These are phyloP conservation scores for Eumacrocentrus americanus DNA, from an alignment of 2,888 invertebrate genomes.

Conservation along the genomic window DNA sequence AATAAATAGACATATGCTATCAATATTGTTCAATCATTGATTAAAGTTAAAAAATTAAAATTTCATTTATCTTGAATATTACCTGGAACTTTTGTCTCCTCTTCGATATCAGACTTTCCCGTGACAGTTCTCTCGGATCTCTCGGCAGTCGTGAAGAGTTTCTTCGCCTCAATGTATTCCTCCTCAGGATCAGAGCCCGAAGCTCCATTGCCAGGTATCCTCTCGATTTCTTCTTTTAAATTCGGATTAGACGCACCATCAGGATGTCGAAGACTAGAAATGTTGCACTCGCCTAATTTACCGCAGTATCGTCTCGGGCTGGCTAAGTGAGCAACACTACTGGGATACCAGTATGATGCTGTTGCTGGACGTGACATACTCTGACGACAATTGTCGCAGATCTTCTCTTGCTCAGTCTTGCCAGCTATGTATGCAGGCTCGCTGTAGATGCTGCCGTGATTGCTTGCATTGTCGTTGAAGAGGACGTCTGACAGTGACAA, in stretches of 20 bases:
- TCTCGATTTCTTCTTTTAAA: conserved; percentile 72
- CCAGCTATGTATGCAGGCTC: conserved; percentile 76
- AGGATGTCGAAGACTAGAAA: conserved; percentile 81
- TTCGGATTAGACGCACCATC: conserved; percentile 95
- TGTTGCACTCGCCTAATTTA: conserved; percentile 65
- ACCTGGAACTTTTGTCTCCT: conserved; percentile 54
- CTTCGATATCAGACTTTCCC: conserved; percentile 60
- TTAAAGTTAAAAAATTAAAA: background rate
- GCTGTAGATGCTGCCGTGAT: conserved; percentile 84
- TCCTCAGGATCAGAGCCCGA: conserved; percentile 68
- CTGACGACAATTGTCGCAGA: conserved; percentile 77
- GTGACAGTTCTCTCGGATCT: conserved; percentile 58
- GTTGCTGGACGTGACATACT: conserved; percentile 74
- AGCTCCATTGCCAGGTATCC: conserved; percentile 70
- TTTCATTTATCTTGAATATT: conserved; percentile 5
- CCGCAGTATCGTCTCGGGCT: conserved; percentile 73
- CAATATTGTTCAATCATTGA: background rate
- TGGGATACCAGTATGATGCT: conserved; percentile 70
- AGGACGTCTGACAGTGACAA: conserved; percentile 73
- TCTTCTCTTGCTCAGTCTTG: conserved; percentile 69
- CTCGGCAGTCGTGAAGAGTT: conserved; percentile 53
- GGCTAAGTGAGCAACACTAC: conserved; percentile 59
- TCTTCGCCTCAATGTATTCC: conserved; percentile 61
- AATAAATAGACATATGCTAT: conserved; percentile 9
- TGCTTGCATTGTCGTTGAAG: conserved; percentile 71